Conservation (phyloP, 2,888 invertebrate genomes). For the Philonicus albiceps region DNA sequence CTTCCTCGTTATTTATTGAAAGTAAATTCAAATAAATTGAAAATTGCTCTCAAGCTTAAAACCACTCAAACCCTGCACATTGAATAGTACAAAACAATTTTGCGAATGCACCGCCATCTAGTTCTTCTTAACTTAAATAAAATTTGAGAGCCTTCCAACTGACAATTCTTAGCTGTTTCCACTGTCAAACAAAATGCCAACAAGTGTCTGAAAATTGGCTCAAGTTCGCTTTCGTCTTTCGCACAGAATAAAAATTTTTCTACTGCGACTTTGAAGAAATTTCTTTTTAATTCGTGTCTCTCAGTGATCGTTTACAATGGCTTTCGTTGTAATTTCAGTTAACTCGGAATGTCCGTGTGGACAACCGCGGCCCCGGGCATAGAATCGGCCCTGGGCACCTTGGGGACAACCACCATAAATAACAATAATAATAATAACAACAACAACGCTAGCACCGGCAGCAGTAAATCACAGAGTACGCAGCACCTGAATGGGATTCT, state of each 20-base stretch:
- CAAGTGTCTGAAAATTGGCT: not conserved
- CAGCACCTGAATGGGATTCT: conserved; percentile 45
- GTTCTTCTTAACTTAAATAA: not conserved
- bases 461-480: conserved; percentile 7
- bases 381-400: conserved; percentile 55
- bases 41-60: not conserved
- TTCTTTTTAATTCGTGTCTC: not conserved
- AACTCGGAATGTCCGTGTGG: conserved; percentile 71
- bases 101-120: not conserved
- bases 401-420: conserved; percentile 50
- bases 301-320: conserved; percentile 5
- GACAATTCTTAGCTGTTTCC: not conserved
- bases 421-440: conserved; percentile 45
- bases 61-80: not conserved
- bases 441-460: conserved; percentile 36
- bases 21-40: not conserved
- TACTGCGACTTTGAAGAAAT: not conserved
- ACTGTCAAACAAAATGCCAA: not conserved
- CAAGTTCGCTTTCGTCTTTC: not conserved
- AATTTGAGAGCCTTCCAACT: not conserved
- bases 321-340: conserved; percentile 7
- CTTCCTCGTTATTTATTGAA: too few species aligned
- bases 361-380: conserved; percentile 72
- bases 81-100: not conserved
- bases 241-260: not conserved